phyloP scores from a whole-genome alignment of 2,113 vertebrate species.

The Hydrolagus affinis region DNA sequence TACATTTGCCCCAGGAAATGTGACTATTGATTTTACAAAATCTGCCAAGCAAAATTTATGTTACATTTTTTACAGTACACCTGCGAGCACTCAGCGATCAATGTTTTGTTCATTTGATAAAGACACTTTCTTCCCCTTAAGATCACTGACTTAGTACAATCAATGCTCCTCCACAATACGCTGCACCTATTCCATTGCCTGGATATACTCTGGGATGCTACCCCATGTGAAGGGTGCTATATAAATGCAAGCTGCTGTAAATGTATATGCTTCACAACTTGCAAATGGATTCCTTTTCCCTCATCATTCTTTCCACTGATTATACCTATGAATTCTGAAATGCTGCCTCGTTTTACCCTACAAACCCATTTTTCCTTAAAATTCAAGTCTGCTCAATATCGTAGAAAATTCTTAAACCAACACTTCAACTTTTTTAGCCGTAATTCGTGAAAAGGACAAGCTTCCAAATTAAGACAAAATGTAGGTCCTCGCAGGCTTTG shows the following conservation, averaged over 20 bases:
- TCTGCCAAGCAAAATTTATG: background rate
- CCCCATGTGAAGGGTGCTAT: too few species aligned
- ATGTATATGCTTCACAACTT: background rate
- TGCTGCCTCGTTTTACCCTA: too few species aligned
- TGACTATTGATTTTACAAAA: background rate
- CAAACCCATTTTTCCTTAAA: too few species aligned
- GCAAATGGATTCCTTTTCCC: background rate
- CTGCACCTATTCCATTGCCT: background rate
- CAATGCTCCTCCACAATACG: background rate
- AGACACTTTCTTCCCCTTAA: background rate
- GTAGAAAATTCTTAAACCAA: too few species aligned
- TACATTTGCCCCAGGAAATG: background rate
- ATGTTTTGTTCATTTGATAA: background rate
- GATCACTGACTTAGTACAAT: constrained; percentile 16
- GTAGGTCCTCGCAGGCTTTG: too few species aligned
- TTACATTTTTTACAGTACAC: background rate
- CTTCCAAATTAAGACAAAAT: too few species aligned
- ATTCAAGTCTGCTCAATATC: too few species aligned
- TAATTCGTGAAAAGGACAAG: too few species aligned
- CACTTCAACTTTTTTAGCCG: too few species aligned
- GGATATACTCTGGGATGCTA: background rate
- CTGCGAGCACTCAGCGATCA: background rate
- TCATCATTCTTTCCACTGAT: background rate
- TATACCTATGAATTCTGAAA: background rate
- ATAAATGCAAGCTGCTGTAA: too few species aligned